Percentiles rank a stretch among this genome's conserved stretches.
Evolutionary conservation across 2,113 vertebrate genomes (phyloP).

Genomic region (Apteryx owenii): DNA sequence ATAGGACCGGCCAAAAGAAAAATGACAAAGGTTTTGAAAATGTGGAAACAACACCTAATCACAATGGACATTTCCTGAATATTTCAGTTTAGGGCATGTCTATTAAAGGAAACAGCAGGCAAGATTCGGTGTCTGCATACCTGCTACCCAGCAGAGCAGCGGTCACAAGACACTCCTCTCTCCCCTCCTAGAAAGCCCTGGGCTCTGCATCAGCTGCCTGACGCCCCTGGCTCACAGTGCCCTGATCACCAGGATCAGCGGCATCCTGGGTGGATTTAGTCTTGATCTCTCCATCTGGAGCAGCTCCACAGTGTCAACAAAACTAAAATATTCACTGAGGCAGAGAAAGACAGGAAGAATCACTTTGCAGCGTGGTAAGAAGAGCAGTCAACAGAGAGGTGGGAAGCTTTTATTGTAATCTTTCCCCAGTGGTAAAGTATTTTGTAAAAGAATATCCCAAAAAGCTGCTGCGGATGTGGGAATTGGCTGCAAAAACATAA

Average conservation of each 20-base stretch:
- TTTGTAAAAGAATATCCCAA: background rate
- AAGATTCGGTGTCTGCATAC: background rate
- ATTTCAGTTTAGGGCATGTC: background rate
- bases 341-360: background rate
- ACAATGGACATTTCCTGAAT: background rate
- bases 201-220: background rate
- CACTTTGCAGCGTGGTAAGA: background rate
- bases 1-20: background rate
- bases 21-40: background rate
- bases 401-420: background rate
- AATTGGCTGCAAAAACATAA: background rate
- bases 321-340: background rate
- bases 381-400: background rate
- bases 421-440: background rate
- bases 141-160: background rate
- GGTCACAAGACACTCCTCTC: background rate
- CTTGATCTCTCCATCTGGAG: background rate
- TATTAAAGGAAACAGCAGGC: background rate
- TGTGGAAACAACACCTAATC: background rate
- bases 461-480: background rate
- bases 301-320: background rate
- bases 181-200: accelerated
- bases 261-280: background rate
- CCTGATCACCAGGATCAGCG: background rate
- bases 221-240: background rate